Evolutionary conservation across 2,797 vertebrate species (phyloP).

Genomic region (Hylomyscus alleni): DNA sequence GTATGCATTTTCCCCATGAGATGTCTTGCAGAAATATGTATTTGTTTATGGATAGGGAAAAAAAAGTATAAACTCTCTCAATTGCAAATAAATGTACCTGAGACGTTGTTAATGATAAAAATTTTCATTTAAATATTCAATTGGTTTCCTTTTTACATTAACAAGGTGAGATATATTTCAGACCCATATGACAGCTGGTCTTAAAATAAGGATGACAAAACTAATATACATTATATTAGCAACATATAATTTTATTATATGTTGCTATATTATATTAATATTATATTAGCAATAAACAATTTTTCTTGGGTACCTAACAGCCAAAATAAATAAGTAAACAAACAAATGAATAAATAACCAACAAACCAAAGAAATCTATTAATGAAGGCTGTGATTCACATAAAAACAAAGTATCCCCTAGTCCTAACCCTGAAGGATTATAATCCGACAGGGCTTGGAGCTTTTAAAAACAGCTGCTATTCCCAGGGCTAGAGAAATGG

Average conservation of each 20-base stretch:
- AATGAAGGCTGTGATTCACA: neutral
- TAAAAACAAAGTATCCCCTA: constrained; percentile 31
- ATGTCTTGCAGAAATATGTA: constrained; percentile 12
- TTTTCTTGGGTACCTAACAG: constrained; percentile 3
- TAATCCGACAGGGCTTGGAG: constrained; percentile 20
- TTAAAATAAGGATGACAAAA: constrained; percentile 62
- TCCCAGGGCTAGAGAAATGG: neutral
- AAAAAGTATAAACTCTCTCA: neutral
- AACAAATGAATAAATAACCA: neutral
- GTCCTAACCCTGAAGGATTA: neutral
- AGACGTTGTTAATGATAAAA: constrained; percentile 3
- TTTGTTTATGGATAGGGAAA: neutral
- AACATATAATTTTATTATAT: neutral
- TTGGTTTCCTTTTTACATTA: constrained; percentile 48
- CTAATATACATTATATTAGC: constrained; percentile 10
- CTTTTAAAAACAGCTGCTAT: constrained; percentile 4
- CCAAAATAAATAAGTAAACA: neutral
- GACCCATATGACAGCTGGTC: neutral
- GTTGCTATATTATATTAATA: too few species aligned
- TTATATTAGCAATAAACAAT: neutral
- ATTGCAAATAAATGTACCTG: constrained; percentile 51
- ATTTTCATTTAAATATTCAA: constrained; percentile 13
- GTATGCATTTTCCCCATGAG: constrained; percentile 14
- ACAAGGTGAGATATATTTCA: constrained; percentile 16
- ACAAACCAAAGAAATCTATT: neutral